phyloP scores from a whole-genome alignment of 2,888 invertebrate genomes.

The Cylloceria caligata region DNA sequence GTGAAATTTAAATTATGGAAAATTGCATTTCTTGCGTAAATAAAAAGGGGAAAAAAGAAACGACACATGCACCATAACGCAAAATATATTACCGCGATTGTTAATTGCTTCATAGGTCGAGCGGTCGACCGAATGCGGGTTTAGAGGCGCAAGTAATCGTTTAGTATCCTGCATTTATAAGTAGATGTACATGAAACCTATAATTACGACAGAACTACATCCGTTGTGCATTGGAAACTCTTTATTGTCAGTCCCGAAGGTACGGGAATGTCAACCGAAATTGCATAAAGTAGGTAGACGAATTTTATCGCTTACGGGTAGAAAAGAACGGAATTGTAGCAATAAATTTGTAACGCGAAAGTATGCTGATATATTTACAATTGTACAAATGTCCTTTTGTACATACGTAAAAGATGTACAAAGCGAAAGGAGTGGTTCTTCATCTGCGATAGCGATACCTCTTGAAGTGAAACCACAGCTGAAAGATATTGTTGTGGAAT shows the following conservation, averaged over 20 bases:
- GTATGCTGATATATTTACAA: slow-evolving; percentile 25
- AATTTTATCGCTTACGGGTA: neutral
- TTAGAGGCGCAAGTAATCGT: slow-evolving; percentile 25
- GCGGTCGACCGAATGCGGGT: slow-evolving; percentile 49
- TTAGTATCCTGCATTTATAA: neutral
- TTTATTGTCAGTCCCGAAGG: slow-evolving; percentile 9
- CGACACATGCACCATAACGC: neutral
- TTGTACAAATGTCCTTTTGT: slow-evolving; percentile 23
- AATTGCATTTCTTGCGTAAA: neutral
- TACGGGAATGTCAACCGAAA: neutral
- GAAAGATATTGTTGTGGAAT: slow-evolving; percentile 99
- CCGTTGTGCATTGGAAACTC: neutral
- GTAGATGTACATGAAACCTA: slow-evolving; percentile 1
- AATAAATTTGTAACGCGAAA: neutral
- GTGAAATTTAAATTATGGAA: neutral
- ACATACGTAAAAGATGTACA: slow-evolving; percentile 62
- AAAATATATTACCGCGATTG: neutral
- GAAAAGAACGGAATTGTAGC: neutral
- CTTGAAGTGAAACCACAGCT: slow-evolving; percentile 99
- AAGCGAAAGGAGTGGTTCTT: slow-evolving; percentile 64
- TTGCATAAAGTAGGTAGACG: neutral
- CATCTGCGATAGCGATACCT: slow-evolving; percentile 96
- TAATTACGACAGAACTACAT: neutral
- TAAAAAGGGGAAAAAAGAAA: neutral
- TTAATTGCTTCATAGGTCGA: slow-evolving; percentile 1